These are phyloP conservation scores for Oreotrochilus melanogaster DNA, from an alignment of 2,113 vertebrate species.

Conservation along the genomic window DNA sequence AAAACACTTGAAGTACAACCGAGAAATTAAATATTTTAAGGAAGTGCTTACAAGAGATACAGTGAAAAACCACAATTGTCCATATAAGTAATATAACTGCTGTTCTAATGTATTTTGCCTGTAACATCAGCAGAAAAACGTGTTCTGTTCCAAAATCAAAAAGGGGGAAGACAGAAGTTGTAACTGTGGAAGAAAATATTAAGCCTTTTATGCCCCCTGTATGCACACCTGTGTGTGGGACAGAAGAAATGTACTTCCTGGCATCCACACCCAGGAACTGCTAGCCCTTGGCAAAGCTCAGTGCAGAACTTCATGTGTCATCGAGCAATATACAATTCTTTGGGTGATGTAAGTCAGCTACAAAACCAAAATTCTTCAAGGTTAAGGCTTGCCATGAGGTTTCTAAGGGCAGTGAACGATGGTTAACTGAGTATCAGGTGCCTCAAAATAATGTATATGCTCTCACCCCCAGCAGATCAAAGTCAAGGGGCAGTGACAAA, in stretches of 20 bases:
- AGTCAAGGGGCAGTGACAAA: neutral
- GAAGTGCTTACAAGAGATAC: neutral
- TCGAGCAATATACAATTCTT: neutral
- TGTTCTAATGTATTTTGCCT: neutral
- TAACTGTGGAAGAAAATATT: neutral
- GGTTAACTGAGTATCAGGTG: neutral
- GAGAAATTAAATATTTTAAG: neutral
- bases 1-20: neutral
- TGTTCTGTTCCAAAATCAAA: neutral
- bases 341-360: neutral
- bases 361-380: neutral
- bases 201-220: neutral
- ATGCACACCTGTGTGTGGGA: neutral
- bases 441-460: accelerated
- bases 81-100: neutral
- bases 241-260: neutral
- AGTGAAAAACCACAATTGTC: neutral
- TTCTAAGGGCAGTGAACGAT: neutral
- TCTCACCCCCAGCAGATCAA: neutral
- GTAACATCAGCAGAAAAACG: neutral
- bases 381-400: neutral
- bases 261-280: neutral
- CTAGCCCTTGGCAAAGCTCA: neutral
- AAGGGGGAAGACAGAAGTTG: neutral
- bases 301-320: neutral